Evolutionary conservation across 2,113 vertebrate species (phyloP).

Genomic region (Galbula dea): DNA sequence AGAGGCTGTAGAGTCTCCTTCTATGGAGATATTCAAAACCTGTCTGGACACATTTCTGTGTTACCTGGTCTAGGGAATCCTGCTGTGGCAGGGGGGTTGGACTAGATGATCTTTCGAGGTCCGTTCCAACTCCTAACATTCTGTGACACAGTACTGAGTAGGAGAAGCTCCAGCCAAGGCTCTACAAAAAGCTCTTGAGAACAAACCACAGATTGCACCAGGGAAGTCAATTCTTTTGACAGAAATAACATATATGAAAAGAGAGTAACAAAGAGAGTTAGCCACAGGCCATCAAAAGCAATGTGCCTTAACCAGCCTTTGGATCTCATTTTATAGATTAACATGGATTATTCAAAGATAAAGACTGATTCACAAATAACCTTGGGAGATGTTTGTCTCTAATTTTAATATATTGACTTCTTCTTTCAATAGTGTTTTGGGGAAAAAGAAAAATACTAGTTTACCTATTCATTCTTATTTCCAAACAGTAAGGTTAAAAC

Average conservation of each 20-base stretch:
- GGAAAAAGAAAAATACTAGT: neutral
- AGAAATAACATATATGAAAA: constrained; percentile 10
- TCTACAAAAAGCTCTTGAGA: neutral
- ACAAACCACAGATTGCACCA: neutral
- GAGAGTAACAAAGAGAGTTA: neutral
- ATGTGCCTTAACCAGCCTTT: neutral
- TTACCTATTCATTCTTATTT: constrained; percentile 13
- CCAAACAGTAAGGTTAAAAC: constrained; percentile 8
- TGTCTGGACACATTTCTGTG: too few relatives aligned
- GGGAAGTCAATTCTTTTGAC: constrained; percentile 16
- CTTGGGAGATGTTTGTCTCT: neutral
- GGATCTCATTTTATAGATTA: neutral
- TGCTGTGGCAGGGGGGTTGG: too few relatives aligned
- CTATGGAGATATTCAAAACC: too few relatives aligned
- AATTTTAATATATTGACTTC: constrained; percentile 26
- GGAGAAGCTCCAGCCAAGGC: neutral
- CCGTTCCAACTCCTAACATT: too few relatives aligned
- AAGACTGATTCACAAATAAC: neutral
- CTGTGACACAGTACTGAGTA: neutral
- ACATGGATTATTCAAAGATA: neutral
- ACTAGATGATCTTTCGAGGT: too few relatives aligned
- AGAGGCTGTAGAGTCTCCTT: too few relatives aligned
- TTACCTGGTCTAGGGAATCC: too few relatives aligned
- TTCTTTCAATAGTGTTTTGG: neutral
- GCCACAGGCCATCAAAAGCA: neutral